Percentiles rank a stretch among this genome's conserved stretches.
phyloP scores from a whole-genome alignment of 2,113 vertebrate species.

The Hyla sarda region DNA sequence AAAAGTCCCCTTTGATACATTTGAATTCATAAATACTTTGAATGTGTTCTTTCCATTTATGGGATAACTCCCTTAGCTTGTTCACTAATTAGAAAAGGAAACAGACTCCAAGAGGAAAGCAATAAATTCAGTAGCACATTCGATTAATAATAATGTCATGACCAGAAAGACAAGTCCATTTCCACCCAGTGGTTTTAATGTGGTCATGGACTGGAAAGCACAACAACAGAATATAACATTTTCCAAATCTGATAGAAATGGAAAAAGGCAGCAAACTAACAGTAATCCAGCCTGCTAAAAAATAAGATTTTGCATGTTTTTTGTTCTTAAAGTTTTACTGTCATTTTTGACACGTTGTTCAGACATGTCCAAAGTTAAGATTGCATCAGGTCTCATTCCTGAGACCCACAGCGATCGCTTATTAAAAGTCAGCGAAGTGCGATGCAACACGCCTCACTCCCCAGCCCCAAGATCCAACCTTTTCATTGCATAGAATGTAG shows the following conservation, averaged over 20 bases:
- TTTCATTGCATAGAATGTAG: no score
- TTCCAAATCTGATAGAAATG: slow-evolving; percentile 41
- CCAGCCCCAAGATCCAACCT: no score
- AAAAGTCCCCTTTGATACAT: not conserved
- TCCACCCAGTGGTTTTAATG: slow-evolving; percentile 47
- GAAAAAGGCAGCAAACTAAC: slow-evolving; percentile 24
- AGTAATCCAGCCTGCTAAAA: not conserved
- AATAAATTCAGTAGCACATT: slow-evolving; percentile 15
- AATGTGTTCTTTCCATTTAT: no score
- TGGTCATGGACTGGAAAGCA: slow-evolving; percentile 24
- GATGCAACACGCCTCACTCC: no score
- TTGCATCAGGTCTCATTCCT: no score
- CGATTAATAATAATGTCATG: slow-evolving; percentile 19
- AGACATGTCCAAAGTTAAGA: not conserved
- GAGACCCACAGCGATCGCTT: no score
- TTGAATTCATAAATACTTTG: not conserved
- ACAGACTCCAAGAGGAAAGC: slow-evolving; percentile 1
- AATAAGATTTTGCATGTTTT: not conserved
- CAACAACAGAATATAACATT: slow-evolving; percentile 49
- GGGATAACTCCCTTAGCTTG: no score
- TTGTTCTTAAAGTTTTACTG: not conserved
- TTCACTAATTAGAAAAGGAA: slow-evolving; percentile 27
- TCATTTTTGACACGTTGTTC: not conserved
- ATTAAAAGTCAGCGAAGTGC: no score
- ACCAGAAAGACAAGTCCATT: slow-evolving; percentile 41